Evolutionary conservation across 2,888 invertebrate species (phyloP).

Genomic region (Dendrolimus pini): DNA sequence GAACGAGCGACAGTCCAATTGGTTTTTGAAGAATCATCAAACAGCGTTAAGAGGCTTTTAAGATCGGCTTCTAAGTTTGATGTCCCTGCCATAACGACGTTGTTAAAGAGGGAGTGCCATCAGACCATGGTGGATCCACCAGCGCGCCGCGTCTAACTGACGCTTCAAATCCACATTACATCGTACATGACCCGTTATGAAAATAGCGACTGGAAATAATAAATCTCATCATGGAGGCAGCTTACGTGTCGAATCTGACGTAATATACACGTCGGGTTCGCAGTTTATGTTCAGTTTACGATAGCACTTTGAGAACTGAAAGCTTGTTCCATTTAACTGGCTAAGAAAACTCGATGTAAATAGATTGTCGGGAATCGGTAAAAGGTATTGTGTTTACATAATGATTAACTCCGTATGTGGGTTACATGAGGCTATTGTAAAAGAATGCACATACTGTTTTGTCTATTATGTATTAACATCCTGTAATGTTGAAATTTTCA

Average conservation of each 20-base stretch:
- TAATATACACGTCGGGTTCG: conserved; percentile 27
- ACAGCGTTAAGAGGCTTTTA: conserved; percentile 12
- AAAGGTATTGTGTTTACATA: too few species aligned
- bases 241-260: conserved; percentile 54
- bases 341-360: not conserved
- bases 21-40: conserved; percentile 17
- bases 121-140: conserved; percentile 25
- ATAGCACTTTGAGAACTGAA: not conserved
- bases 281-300: conserved; percentile 36
- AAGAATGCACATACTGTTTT: too few species aligned
- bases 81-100: conserved; percentile 24
- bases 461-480: too few species aligned
- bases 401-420: too few species aligned
- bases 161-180: conserved; percentile 26
- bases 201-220: conserved; percentile 64
- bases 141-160: conserved; percentile 44
- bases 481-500: too few species aligned
- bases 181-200: conserved; percentile 54
- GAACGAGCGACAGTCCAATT: conserved; percentile 79
- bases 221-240: conserved; percentile 44
- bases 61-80: conserved; percentile 12
- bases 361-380: too few species aligned
- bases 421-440: too few species aligned
- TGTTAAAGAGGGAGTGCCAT: conserved; percentile 17
- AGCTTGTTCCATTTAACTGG: not conserved